These are phyloP conservation scores for Dicyrtomina minuta DNA, from an alignment of 2,888 invertebrate genomes.

Conservation along the genomic window DNA sequence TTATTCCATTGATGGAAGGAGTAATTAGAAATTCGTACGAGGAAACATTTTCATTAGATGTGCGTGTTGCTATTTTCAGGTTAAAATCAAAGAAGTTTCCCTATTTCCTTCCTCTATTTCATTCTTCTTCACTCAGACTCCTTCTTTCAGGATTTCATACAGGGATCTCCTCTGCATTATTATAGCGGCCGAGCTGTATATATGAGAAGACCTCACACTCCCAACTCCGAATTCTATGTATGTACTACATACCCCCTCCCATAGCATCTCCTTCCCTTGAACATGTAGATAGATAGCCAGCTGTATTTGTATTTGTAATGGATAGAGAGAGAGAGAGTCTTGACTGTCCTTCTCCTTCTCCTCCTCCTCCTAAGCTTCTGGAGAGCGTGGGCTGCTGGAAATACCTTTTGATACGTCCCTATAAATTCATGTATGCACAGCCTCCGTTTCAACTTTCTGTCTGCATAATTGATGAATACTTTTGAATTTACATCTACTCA, in stretches of 20 bases:
- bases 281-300: too few relatives aligned
- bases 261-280: background rate
- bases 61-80: slow-evolving; percentile 37
- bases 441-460: slow-evolving; percentile 24
- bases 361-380: background rate
- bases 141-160: too few relatives aligned
- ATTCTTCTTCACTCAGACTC: background rate
- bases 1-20: slow-evolving; percentile 28
- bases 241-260: too few relatives aligned
- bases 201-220: too few relatives aligned
- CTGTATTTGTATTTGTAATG: too few relatives aligned
- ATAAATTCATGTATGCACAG: slow-evolving; percentile 21
- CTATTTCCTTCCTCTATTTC: slow-evolving; percentile 11
- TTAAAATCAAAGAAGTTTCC: slow-evolving; percentile 37
- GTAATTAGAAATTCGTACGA: slow-evolving; percentile 37
- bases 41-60: slow-evolving; percentile 37
- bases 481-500: slow-evolving; percentile 32
- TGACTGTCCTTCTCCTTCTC: background rate
- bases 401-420: slow-evolving; percentile 1
- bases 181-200: too few relatives aligned
- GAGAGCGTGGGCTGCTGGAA: background rate
- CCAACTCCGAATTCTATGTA: too few relatives aligned
- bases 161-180: background rate
- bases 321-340: too few relatives aligned
- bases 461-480: slow-evolving; percentile 33